Evolutionary conservation across 2,113 vertebrate genomes (phyloP).

Genomic region (Megaceryle torquata): DNA sequence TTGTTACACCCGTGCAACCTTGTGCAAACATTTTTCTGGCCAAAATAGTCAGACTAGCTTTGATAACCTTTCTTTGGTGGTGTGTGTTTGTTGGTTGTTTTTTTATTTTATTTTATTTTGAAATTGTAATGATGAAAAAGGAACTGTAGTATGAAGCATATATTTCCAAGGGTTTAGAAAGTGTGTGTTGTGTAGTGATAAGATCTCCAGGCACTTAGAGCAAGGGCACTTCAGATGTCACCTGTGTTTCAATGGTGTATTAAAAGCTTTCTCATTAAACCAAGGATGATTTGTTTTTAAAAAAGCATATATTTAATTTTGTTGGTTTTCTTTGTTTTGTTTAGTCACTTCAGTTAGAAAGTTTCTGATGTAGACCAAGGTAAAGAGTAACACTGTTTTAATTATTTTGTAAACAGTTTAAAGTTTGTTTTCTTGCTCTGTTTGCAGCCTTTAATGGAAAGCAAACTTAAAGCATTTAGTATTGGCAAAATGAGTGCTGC

Average conservation of each 20-base stretch:
- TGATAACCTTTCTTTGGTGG: not conserved
- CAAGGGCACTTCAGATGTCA: not conserved
- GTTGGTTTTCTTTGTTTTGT: not conserved
- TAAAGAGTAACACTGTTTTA: not conserved
- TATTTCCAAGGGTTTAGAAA: not conserved
- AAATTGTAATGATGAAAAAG: not conserved
- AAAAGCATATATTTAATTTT: not conserved
- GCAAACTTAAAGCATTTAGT: conserved; percentile 95
- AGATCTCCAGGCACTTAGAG: not conserved
- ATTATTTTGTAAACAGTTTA: not conserved
- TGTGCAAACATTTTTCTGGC: not conserved
- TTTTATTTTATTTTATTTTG: no score
- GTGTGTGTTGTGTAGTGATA: not conserved
- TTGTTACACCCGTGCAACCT: not conserved
- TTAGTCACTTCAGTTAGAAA: not conserved
- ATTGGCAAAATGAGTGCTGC: conserved; percentile 96
- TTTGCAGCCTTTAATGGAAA: conserved; percentile 89
- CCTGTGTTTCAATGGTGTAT: not conserved
- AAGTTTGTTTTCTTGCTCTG: not conserved
- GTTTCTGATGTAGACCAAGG: not conserved
- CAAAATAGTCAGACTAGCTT: not conserved
- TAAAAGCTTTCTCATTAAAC: not conserved
- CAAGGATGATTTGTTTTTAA: not conserved
- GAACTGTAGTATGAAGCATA: not conserved
- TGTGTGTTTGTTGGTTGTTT: no score